Evolutionary conservation across 2,113 vertebrate genomes (phyloP).

Genomic region (Chaetura pelagica): DNA sequence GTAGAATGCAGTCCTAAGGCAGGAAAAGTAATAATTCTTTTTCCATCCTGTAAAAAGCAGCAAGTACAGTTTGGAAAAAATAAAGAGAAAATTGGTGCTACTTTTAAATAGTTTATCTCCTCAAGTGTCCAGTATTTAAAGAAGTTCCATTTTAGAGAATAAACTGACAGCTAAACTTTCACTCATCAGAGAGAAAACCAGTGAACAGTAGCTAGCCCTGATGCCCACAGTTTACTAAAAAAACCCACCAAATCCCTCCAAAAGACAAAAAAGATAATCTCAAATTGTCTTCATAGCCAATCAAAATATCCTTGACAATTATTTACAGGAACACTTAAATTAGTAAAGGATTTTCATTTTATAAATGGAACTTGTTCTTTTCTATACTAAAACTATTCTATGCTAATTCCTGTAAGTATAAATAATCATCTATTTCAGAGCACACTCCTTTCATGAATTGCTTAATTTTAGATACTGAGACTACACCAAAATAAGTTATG

Average conservation of each 20-base stretch:
- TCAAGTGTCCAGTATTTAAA: background rate
- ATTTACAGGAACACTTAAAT: background rate
- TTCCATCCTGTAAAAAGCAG: slow-evolving; percentile 14
- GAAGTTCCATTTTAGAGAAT: background rate
- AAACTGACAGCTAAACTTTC: background rate
- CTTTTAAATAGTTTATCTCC: background rate
- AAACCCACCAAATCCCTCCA: no score
- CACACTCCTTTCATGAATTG: background rate
- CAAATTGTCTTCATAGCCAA: background rate
- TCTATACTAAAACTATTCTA: no score
- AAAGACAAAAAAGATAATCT: background rate
- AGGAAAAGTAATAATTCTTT: background rate
- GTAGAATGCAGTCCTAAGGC: background rate
- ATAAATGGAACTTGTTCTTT: background rate
- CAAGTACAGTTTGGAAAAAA: background rate
- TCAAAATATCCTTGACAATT: background rate
- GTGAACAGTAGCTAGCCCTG: background rate
- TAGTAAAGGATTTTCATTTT: background rate
- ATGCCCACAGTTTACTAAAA: background rate
- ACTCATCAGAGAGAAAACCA: background rate
- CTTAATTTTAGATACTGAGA: background rate
- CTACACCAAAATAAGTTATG: background rate
- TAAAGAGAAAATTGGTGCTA: background rate
- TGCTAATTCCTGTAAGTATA: background rate
- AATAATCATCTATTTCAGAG: background rate